A percentile compares a stretch with the other conserved stretches of the same genome.
Evolutionary conservation across 2,113 vertebrate species (phyloP).

Genomic region (Neomonachus schauinslandi): DNA sequence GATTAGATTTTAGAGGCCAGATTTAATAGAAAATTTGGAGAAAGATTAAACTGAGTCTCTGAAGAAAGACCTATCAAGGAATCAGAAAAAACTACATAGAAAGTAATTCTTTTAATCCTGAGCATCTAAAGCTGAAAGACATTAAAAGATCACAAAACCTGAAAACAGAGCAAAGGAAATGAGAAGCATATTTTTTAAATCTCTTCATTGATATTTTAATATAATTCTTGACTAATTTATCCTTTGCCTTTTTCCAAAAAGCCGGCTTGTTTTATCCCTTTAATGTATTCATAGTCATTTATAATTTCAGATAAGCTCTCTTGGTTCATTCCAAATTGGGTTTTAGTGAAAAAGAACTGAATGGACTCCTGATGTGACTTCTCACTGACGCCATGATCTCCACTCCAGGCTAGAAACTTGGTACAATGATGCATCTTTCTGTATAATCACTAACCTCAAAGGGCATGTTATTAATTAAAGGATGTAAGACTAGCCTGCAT

Average conservation of each 20-base stretch:
- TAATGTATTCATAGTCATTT: constrained; percentile 52
- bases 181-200: constrained; percentile 49
- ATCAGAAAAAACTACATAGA: not conserved
- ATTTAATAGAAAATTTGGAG: not conserved
- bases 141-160: not conserved
- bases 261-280: not conserved
- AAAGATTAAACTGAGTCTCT: not conserved
- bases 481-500: not conserved
- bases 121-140: constrained; percentile 1
- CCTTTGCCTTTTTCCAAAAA: constrained; percentile 46
- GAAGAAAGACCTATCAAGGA: not conserved
- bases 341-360: constrained; percentile 21
- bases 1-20: constrained; percentile 34
- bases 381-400: not conserved
- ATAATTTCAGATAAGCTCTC: constrained; percentile 47
- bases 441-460: not conserved
- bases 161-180: constrained; percentile 2
- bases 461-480: not conserved
- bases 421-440: not conserved
- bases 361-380: not conserved
- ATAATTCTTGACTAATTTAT: constrained; percentile 47
- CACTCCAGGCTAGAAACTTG: not conserved
- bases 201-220: constrained; percentile 20
- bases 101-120: constrained; percentile 35
- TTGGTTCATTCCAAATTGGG: not conserved